Conservation (phyloP, 2,888 invertebrate species). For the Cheiracanthium punctorium region DNA sequence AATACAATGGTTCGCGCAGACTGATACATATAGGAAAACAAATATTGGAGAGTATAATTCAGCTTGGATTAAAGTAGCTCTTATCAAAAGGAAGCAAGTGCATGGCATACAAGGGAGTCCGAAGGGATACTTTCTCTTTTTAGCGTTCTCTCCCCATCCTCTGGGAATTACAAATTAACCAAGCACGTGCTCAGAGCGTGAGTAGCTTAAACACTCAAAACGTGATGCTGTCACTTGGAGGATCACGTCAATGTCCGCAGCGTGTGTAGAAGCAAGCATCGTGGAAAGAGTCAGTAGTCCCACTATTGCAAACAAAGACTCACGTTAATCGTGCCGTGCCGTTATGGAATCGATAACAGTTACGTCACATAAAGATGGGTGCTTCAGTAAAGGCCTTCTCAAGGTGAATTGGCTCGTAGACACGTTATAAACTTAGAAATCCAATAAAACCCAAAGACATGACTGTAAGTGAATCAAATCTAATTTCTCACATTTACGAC, state of each 20-base stretch:
- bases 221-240: not conserved
- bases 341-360: not conserved
- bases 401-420: too few species aligned
- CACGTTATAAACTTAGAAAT: too few species aligned
- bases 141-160: not conserved
- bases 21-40: too few species aligned
- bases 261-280: not conserved
- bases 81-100: too few species aligned
- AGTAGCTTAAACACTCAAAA: not conserved
- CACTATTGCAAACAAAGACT: not conserved
- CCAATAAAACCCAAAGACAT: too few species aligned
- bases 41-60: too few species aligned
- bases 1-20: too few species aligned
- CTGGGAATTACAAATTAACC: not conserved
- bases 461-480: too few species aligned
- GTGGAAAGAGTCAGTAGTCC: not conserved
- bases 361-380: not conserved
- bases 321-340: slow-evolving; percentile 28
- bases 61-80: too few species aligned
- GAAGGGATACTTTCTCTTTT: not conserved
- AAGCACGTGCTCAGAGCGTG: not conserved
- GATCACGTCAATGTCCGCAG: not conserved
- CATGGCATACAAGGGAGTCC: not conserved
- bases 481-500: too few species aligned
- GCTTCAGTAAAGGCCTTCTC: too few species aligned